These are phyloP conservation scores for Atractosteus spatula DNA, from an alignment of 2,113 vertebrate species.

Conservation along the genomic window DNA sequence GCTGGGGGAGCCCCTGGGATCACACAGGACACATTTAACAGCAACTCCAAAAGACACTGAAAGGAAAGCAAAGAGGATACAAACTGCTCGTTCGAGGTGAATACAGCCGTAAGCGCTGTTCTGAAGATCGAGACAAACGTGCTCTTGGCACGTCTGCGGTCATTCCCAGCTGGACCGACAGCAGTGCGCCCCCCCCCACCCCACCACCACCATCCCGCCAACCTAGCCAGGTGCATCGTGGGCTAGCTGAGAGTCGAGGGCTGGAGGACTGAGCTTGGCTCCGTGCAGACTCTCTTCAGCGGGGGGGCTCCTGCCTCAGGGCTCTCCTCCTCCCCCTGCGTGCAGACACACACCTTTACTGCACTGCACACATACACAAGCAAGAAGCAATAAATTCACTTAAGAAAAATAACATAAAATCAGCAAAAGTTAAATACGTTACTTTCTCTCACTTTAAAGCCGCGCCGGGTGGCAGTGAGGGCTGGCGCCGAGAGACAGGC, in stretches of 20 bases:
- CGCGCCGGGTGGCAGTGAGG: too few species aligned
- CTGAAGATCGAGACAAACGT: conserved; percentile 14
- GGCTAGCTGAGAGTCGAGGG: conserved; percentile 76
- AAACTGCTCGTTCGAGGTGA: conserved; percentile 11
- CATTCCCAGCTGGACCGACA: conserved; percentile 23
- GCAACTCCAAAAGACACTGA: neutral
- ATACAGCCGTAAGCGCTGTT: conserved; percentile 2
- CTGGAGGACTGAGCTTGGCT: conserved; percentile 72
- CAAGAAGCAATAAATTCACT: too few species aligned
- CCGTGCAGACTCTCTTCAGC: conserved; percentile 87
- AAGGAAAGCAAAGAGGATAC: conserved; percentile 17
- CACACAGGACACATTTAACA: too few species aligned
- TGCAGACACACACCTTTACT: conserved; percentile 13
- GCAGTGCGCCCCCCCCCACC: conserved; percentile 8
- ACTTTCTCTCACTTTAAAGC: too few species aligned
- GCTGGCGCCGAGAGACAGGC: too few species aligned
- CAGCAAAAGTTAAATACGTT: neutral
- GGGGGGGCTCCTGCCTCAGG: conserved; percentile 70
- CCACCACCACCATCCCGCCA: conserved; percentile 25
- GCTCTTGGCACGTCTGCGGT: conserved; percentile 27
- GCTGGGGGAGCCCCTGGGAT: too few species aligned
- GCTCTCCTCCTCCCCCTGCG: conserved; percentile 77
- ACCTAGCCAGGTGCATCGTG: conserved; percentile 24
- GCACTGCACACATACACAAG: too few species aligned
- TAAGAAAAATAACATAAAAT: neutral